Evolutionary conservation across 23 tunicate genomes (phyloP).

Genomic region (Oikopleura albicans): DNA sequence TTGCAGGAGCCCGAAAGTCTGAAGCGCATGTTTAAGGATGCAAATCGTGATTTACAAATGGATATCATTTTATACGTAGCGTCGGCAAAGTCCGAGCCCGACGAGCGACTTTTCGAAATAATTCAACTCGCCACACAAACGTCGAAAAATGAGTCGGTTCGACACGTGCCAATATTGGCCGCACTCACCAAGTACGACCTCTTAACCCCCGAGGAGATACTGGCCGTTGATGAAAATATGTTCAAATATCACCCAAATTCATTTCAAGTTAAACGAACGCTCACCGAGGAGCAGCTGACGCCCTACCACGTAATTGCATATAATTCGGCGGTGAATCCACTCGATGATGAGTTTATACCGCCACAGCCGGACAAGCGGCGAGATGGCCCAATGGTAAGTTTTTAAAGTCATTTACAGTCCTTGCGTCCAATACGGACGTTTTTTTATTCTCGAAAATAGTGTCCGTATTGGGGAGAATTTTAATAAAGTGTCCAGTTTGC

Average conservation of each 20-base stretch:
- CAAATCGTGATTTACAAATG: neutral
- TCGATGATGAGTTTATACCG: neutral
- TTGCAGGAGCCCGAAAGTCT: neutral
- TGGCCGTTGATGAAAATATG: neutral
- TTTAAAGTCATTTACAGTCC: no score
- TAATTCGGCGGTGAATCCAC: neutral
- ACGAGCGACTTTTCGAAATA: neutral
- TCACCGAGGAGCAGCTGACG: neutral
- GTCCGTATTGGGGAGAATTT: no score
- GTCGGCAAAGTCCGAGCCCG: neutral
- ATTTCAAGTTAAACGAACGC: neutral
- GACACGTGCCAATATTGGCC: neutral
- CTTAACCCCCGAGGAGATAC: neutral
- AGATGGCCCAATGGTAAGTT: neutral
- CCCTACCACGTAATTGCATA: neutral
- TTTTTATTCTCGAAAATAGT: no score
- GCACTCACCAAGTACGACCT: neutral
- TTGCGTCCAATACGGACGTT: no score
- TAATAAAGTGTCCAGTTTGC: neutral
- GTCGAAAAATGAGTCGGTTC: neutral
- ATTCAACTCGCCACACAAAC: neutral
- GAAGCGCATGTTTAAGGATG: neutral
- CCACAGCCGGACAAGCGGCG: neutral
- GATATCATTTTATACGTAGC: neutral
- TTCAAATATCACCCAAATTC: neutral